phyloP scores from a whole-genome alignment of 2,113 vertebrate genomes.

The Hippocampus comes region DNA sequence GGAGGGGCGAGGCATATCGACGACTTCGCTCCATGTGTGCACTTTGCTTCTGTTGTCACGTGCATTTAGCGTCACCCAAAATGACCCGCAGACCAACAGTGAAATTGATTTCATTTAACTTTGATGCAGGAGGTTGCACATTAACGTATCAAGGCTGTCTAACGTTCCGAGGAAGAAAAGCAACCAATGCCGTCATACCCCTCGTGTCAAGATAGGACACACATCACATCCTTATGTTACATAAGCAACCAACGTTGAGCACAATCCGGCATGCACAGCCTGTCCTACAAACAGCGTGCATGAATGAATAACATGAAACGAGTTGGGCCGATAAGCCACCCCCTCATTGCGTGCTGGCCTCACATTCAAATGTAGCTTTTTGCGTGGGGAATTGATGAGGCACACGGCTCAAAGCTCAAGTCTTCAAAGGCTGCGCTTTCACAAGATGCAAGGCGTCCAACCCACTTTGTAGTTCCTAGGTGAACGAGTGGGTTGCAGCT shows the following conservation, averaged over 20 bases:
- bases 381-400: conserved; percentile 68
- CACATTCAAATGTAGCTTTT: conserved; percentile 62
- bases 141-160: background rate
- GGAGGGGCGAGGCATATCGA: conserved; percentile 6
- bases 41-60: conserved; percentile 6
- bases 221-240: conserved; percentile 39
- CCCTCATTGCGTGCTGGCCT: conserved; percentile 37
- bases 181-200: conserved; percentile 9
- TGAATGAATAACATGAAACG: conserved; percentile 61
- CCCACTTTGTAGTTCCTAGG: conserved; percentile 60
- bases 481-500: conserved; percentile 57
- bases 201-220: background rate
- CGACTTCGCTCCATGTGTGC: conserved; percentile 20
- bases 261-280: conserved; percentile 15
- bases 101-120: background rate
- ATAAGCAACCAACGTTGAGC: conserved; percentile 45
- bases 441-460: conserved; percentile 67
- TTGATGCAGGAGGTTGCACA: conserved; percentile 13
- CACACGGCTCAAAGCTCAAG: conserved; percentile 62
- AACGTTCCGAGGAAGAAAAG: conserved; percentile 13
- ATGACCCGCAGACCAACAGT: conserved; percentile 11
- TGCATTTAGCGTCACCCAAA: conserved; percentile 32
- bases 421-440: conserved; percentile 66
- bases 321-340: conserved; percentile 55
- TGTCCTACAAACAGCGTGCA: conserved; percentile 49